Conservation (phyloP, 1,140 invertebrate genomes). For the Drosophila burlai region DNA sequence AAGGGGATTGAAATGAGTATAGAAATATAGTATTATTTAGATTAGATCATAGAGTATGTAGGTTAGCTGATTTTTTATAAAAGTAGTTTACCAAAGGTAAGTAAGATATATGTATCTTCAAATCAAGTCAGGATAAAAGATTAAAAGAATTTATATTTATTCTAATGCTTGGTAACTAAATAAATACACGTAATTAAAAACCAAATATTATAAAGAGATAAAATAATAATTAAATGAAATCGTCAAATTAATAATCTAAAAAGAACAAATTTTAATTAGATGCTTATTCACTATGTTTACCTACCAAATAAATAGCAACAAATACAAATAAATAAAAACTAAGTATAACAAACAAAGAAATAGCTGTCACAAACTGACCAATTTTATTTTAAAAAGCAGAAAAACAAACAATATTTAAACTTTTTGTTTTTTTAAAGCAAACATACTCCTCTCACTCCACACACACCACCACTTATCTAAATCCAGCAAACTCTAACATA, state of each 20-base stretch:
- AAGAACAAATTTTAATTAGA: not conserved
- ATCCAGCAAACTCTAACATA: slow-evolving; percentile 27
- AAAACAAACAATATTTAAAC: not conserved
- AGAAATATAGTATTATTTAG: not conserved
- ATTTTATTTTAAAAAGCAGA: not conserved
- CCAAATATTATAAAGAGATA: not conserved
- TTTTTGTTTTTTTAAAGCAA: not conserved
- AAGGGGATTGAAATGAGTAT: no score
- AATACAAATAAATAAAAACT: not conserved
- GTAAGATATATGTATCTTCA: not conserved
- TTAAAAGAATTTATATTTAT: not conserved
- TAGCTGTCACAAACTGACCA: not conserved
- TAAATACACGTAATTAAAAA: not conserved
- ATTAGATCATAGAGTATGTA: not conserved
- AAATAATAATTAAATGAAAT: not conserved
- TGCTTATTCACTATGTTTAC: not conserved
- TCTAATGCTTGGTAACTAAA: not conserved
- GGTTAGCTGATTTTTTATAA: not conserved
- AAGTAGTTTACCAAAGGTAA: not conserved
- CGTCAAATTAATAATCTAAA: no score
- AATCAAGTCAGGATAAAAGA: not conserved
- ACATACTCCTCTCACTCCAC: not conserved
- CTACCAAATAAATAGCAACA: not conserved
- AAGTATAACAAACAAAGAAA: not conserved
- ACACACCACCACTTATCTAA: slow-evolving; percentile 7